Evolutionary conservation across 2,888 invertebrate species (phyloP).

Genomic region (Cephonodes hylas): DNA sequence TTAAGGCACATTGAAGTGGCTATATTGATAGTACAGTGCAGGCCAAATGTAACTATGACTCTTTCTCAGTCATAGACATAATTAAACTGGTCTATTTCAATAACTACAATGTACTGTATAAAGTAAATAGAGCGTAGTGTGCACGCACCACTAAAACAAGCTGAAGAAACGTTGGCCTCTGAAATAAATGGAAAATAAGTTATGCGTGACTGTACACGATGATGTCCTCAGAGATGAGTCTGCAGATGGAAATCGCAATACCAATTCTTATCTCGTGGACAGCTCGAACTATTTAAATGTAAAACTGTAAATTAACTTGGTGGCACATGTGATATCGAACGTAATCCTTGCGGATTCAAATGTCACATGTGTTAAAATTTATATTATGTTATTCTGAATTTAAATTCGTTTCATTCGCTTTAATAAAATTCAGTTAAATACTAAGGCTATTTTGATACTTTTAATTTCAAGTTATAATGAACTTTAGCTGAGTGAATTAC

Average conservation of each 20-base stretch:
- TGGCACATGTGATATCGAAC: background rate
- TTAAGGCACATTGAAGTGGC: too few relatives aligned
- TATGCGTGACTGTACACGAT: conserved; percentile 10
- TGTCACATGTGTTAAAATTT: background rate
- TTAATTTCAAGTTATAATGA: too few relatives aligned
- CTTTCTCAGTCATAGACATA: too few relatives aligned
- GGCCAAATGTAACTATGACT: too few relatives aligned
- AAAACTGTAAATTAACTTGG: background rate
- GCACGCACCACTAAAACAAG: background rate
- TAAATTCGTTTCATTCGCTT: background rate
- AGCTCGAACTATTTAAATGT: conserved; percentile 1
- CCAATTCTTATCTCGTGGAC: conserved; percentile 2
- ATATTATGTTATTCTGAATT: background rate
- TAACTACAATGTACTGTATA: too few relatives aligned
- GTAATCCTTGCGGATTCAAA: background rate
- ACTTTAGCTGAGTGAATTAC: too few relatives aligned
- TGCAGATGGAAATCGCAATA: background rate
- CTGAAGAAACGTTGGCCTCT: background rate
- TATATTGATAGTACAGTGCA: too few relatives aligned
- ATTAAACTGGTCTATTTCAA: too few relatives aligned
- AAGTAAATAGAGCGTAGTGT: background rate
- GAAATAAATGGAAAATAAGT: conserved; percentile 14
- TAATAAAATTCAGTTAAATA: background rate
- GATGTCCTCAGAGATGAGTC: conserved; percentile 1
- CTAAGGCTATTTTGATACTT: too few relatives aligned